Conservation (phyloP, 2,888 invertebrate genomes). For the Bugulina stolonifera region DNA sequence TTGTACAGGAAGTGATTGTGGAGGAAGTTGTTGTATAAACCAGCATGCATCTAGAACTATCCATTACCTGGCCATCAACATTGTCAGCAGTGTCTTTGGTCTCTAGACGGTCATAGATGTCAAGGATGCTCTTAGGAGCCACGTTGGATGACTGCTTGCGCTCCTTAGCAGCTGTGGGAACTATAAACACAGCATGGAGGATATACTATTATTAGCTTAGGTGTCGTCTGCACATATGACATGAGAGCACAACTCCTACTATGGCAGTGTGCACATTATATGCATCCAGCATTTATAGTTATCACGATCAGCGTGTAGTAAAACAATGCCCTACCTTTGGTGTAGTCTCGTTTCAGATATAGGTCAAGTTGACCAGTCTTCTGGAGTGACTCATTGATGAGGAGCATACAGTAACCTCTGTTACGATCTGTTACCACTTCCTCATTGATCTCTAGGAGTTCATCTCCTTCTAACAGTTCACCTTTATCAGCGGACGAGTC, state of each 20-base stretch:
- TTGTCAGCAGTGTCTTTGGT: background rate
- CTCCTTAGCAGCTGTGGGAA: background rate
- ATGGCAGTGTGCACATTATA: too few relatives aligned
- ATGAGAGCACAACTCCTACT: too few relatives aligned
- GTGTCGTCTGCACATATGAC: too few relatives aligned
- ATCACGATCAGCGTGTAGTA: too few relatives aligned
- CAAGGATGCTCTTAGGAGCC: slow-evolving; percentile 15
- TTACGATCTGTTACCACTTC: slow-evolving; percentile 39
- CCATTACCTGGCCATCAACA: background rate
- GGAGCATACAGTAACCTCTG: slow-evolving; percentile 40
- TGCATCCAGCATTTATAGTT: too few relatives aligned
- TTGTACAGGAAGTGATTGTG: too few relatives aligned
- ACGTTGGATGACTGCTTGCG: slow-evolving; percentile 4
- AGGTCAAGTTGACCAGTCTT: background rate
- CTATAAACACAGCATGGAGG: too few relatives aligned
- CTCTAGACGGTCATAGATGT: slow-evolving; percentile 9
- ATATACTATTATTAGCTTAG: too few relatives aligned
- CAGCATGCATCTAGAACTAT: too few relatives aligned
- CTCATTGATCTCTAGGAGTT: slow-evolving; percentile 45
- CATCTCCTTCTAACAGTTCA: slow-evolving; percentile 48
- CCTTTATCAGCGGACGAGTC: slow-evolving; percentile 45
- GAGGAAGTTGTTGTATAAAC: too few relatives aligned
- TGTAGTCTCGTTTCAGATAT: background rate
- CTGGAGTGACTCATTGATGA: slow-evolving; percentile 41
- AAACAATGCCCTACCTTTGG: slow-evolving; percentile 17